Evolutionary conservation across 30 jellyfish, hydroid and myxozoan species (phyloP).

Genomic region (Mastigias papua): DNA sequence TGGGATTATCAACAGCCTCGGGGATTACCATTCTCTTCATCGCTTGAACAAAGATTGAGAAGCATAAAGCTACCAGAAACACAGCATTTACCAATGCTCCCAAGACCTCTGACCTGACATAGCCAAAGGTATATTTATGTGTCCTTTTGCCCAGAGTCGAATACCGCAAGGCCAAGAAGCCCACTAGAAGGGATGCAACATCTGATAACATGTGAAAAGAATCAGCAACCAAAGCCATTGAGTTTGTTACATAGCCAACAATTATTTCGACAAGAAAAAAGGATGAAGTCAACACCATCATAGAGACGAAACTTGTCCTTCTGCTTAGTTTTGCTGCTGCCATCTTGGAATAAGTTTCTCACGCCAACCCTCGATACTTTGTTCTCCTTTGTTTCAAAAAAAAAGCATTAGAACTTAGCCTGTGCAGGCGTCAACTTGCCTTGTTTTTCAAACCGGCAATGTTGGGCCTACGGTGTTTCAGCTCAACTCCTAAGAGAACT

Average conservation of each 20-base stretch:
- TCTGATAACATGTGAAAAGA: conserved; percentile 99
- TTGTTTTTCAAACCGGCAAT: not conserved
- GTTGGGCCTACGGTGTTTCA: not conserved
- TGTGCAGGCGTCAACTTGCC: not conserved
- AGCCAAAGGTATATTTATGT: conserved; percentile 96
- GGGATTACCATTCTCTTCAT: conserved; percentile 86
- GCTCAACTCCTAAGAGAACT: not conserved
- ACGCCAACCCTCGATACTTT: too few species aligned
- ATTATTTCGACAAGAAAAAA: conserved; percentile 92
- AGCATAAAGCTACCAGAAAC: conserved; percentile 96
- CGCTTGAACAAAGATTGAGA: conserved; percentile 90
- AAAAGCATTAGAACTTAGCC: too few species aligned
- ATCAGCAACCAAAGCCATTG: conserved; percentile 99
- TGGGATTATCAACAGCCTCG: conserved; percentile 85
- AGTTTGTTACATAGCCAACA: conserved; percentile 96
- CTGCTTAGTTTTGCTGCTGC: conserved; percentile 83
- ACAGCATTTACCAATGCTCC: conserved; percentile 99
- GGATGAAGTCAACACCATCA: conserved; percentile 89
- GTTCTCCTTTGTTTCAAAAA: not conserved
- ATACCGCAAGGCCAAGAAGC: conserved; percentile 89
- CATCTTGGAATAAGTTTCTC: conserved; percentile 22
- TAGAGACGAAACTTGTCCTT: conserved; percentile 90
- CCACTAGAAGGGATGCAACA: conserved; percentile 95
- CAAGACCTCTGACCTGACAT: conserved; percentile 96
- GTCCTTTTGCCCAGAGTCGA: conserved; percentile 85